Evolutionary conservation across 2,113 vertebrate genomes (phyloP), one percentile per base, ranked within the genome.

Genomic region (Rutilus rutilus): DNA sequence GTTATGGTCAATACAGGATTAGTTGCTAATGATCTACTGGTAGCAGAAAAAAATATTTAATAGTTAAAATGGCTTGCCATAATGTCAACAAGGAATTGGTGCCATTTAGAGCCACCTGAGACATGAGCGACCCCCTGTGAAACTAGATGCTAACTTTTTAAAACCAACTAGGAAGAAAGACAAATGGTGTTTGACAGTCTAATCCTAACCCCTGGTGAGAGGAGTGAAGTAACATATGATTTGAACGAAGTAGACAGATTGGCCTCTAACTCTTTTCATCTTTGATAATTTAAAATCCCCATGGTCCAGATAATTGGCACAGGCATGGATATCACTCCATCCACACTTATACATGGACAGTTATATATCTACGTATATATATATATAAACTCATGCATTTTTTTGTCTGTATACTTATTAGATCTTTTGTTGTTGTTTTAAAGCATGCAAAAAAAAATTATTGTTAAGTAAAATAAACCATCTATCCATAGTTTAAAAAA

Each of bases 81-180:
- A 96, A 95, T 94, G 91, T 93, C 96, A 95, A 94, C 95, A 94
- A 93, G 96, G 95, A 95, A 96, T 92, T 94, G 90, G 93, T 90
- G 91, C 86, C 88, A 89, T 91, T 90, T 92, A 95, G 94, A 95
- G 95, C 92, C 94, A 94, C 94, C 89, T 93, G 93, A 91, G 93
- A 89, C 93, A 94, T 93, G 95, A 93, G 95, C 96, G 94, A 92
- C 95, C 95, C 95, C 94, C 92, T 95, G 94, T 95, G 93, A 95
- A 95, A 95, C 96, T 96, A 96, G 95, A 94, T 95, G 93, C 94
- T 52, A 25, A 67, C 62, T 52, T 65, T 30, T 50, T 6, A 30
- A 81, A 65, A 64, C 8, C 60, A 82, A 47, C 17, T 33, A 81
- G 6, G 23, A 50, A 47, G 6, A 50, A 50, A 47, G 15, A 50